Base-by-base conservation (phyloP, 2,797 vertebrate genomes). In the Nyctalus aviator region DNA sequence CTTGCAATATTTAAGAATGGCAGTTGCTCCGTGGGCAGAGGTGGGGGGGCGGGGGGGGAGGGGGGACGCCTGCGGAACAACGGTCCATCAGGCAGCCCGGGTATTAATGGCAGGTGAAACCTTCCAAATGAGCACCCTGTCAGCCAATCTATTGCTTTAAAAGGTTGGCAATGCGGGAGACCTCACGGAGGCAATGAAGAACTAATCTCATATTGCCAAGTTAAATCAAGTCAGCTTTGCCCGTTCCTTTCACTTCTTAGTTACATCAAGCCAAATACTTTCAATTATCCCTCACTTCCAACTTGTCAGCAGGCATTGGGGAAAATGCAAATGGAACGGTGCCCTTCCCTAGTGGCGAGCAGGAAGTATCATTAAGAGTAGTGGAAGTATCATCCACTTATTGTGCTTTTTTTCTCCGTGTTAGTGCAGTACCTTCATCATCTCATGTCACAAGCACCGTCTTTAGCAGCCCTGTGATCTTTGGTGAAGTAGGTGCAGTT, bases 201-300 rank as follows among this genome's bases (percentile, higher is more conserved):
- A 90, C 94, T 97, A 97, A 97, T 97, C 94, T 97, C 88, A 57
- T 96, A 88, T 96, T 98, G 96, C 96, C 97, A 95, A 90, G 97
- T 98, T 96, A 97, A 97, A 98, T 98, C 97, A 97, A 88, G 96
- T 97, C 96, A 96, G 79, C 93, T 90, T 94, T 95, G 95, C 90
- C 66, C 13, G 2, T 84, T 93, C 87, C 69, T 86, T 97, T 97
- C 97, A 93, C 93, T 95, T 96, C 85, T 92, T 93, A 82, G 79
- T 97, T 96, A 95, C 96, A 95, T 96, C 96, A 96, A 96, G 81
- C 96, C 93, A 81, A 94, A 90, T 97, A 95, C 84, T 96, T 97
- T 96, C 96, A 84, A 85, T 97, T 97, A 97, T 94, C 91, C 94
- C 95, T 97, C 95, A 91, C 81, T 97, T 95, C 97, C 76, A 95